A percentile compares a stretch with the other conserved stretches of the same genome.
Conservation (phyloP, 2,888 invertebrate genomes). For the Agonum fuliginosum region DNA sequence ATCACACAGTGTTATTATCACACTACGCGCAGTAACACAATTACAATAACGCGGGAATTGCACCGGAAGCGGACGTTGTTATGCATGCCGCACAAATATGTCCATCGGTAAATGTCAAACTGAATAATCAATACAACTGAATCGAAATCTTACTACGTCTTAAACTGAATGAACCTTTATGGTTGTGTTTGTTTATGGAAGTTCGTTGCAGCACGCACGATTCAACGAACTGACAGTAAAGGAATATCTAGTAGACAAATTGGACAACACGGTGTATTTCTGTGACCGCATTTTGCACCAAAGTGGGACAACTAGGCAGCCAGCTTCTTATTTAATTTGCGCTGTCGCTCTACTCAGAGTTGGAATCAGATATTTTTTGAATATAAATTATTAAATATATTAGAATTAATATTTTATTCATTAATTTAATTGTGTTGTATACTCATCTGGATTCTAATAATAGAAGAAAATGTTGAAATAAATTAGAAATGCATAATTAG, state of each 20-base stretch:
- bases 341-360: background rate
- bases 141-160: too few species aligned
- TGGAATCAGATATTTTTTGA: constrained; percentile 1
- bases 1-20: background rate
- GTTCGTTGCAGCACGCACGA: constrained; percentile 25
- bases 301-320: constrained; percentile 50
- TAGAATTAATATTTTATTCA: too few species aligned
- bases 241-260: constrained; percentile 51
- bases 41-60: constrained; percentile 18
- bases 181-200: constrained; percentile 1
- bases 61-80: background rate
- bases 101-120: constrained; percentile 15
- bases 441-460: too few species aligned
- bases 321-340: constrained; percentile 30
- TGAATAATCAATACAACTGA: constrained; percentile 28
- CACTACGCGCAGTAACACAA: background rate
- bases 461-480: too few species aligned
- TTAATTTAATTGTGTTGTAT: too few species aligned
- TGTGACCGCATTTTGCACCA: constrained; percentile 54
- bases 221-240: constrained; percentile 44
- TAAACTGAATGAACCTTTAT: too few species aligned
- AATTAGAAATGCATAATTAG: too few species aligned
- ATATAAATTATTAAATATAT: background rate
- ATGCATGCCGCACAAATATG: background rate
- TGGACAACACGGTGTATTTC: constrained; percentile 40